Conservation (phyloP, 2,797 vertebrate species). For the Spinibarbus caldwelli region DNA sequence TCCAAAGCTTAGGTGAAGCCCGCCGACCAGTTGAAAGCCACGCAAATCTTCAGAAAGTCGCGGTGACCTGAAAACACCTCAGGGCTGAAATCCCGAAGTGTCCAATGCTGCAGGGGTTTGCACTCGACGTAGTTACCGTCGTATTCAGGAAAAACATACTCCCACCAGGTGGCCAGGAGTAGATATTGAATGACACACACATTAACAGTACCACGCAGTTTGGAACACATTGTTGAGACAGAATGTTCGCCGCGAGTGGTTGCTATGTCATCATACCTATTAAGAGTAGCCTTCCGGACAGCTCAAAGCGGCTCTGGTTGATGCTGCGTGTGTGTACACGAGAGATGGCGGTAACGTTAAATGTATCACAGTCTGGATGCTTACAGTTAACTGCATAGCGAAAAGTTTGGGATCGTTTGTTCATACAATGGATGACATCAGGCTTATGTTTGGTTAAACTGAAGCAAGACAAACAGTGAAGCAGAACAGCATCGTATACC, state of each 20-base stretch:
- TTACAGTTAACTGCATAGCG: too few relatives aligned
- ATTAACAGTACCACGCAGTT: background rate
- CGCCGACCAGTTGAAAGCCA: background rate
- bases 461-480: too few relatives aligned
- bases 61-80: background rate
- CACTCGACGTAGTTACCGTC: background rate
- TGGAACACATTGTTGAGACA: background rate
- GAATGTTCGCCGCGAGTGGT: background rate
- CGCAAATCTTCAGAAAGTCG: background rate
- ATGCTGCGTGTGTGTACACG: too few relatives aligned
- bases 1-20: background rate
- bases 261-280: too few relatives aligned
- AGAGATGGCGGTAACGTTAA: too few relatives aligned
- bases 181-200: background rate
- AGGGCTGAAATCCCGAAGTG: background rate
- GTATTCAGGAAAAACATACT: background rate
- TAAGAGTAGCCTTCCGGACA: too few relatives aligned
- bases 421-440: too few relatives aligned
- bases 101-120: background rate
- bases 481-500: too few relatives aligned
- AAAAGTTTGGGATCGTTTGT: too few relatives aligned
- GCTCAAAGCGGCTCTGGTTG: too few relatives aligned
- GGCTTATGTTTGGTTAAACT: too few relatives aligned
- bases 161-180: background rate
- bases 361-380: too few relatives aligned